Evolutionary conservation across 2,113 vertebrate genomes (phyloP).

Genomic region (Gavia stellata): DNA sequence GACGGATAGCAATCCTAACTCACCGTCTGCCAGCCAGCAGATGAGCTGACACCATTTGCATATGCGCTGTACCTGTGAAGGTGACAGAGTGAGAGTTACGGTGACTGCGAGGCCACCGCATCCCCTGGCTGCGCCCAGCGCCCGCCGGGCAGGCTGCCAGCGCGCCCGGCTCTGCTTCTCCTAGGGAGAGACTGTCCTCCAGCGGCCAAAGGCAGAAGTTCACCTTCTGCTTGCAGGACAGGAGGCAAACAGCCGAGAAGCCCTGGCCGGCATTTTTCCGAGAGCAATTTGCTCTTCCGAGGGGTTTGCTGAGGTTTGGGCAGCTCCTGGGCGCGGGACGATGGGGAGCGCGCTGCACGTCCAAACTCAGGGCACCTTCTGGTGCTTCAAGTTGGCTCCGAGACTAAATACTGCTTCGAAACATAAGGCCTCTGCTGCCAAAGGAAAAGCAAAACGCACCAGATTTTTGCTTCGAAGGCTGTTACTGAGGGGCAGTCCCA

Average conservation of each 20-base stretch:
- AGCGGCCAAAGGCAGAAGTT: constrained; percentile 36
- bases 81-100: constrained; percentile 34
- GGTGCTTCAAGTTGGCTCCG: not conserved
- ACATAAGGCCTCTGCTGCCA: not conserved
- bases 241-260: rapidly evolving
- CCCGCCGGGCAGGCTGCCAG: not conserved
- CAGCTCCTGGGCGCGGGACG: not conserved
- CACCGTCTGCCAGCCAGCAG: constrained; percentile 37
- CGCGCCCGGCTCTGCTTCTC: not conserved
- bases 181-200: constrained; percentile 60
- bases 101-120: constrained; percentile 2
- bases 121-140: not conserved
- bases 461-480: not conserved
- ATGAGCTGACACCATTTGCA: constrained; percentile 45
- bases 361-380: not conserved
- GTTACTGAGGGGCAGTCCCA: not conserved
- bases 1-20: constrained; percentile 8
- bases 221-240: not conserved
- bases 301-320: not conserved
- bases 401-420: not conserved
- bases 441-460: not conserved
- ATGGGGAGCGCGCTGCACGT: not conserved
- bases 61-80: constrained; percentile 52
- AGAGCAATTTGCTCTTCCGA: not conserved
- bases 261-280: rapidly evolving